Conservation (phyloP, 1,140 invertebrate species). For the Caerostris extrusa region DNA sequence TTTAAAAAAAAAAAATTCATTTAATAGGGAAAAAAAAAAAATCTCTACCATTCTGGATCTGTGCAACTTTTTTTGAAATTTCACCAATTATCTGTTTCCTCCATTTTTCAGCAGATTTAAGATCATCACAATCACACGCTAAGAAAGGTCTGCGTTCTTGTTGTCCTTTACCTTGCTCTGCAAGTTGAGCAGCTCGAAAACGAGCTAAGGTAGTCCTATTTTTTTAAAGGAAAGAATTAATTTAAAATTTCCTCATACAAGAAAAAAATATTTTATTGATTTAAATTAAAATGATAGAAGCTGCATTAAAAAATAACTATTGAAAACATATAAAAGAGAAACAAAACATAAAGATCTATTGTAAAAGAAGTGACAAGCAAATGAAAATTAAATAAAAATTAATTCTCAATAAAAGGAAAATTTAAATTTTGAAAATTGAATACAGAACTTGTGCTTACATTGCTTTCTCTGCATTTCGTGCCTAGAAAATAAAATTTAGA, state of each 20-base stretch:
- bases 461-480: conserved; percentile 85
- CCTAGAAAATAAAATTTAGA: conserved; percentile 79
- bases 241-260: no score
- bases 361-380: no score
- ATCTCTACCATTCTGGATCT: conserved; percentile 96
- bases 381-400: no score
- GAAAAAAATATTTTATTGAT: no score
- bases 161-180: conserved; percentile 86
- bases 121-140: conserved; percentile 94
- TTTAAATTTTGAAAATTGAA: neutral
- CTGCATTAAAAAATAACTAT: neutral
- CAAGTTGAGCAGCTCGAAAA: conserved; percentile 96
- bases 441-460: conserved; percentile 81
- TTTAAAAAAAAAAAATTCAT: neutral
- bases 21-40: neutral
- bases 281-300: no score
- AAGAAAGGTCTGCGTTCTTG: conserved; percentile 93
- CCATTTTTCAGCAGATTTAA: conserved; percentile 96
- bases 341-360: neutral
- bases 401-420: no score
- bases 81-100: conserved; percentile 97
- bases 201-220: conserved; percentile 95
- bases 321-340: neutral
- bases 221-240: neutral
- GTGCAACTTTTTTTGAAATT: conserved; percentile 98